Evolutionary conservation across 2,888 invertebrate genomes (phyloP).

Genomic region (Eumacrocentrus americanus): DNA sequence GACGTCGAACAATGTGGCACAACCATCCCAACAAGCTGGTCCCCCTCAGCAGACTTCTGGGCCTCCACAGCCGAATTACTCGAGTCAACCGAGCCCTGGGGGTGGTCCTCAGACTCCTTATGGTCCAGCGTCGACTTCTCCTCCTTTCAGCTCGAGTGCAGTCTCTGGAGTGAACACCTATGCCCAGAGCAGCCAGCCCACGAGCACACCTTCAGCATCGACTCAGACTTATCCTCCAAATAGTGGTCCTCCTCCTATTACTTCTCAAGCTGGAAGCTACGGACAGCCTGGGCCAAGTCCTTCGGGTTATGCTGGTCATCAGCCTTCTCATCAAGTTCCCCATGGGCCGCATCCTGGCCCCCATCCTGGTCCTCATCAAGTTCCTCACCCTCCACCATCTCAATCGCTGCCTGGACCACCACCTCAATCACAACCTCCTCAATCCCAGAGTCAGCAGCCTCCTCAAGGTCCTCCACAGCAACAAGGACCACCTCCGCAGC

Average conservation of each 20-base stretch:
- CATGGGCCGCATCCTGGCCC: constrained; percentile 37
- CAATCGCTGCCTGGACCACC: constrained; percentile 45
- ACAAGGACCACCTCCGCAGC: constrained; percentile 56
- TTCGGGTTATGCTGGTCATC: constrained; percentile 67
- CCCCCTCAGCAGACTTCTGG: constrained; percentile 66
- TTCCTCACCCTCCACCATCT: constrained; percentile 61
- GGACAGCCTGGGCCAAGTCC: constrained; percentile 69
- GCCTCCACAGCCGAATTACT: constrained; percentile 62
- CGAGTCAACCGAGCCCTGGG: constrained; percentile 66
- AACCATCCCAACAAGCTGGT: constrained; percentile 50
- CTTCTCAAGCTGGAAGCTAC: constrained; percentile 56
- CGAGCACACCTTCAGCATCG: constrained; percentile 62
- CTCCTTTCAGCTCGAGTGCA: constrained; percentile 56
- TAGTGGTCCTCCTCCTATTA: constrained; percentile 56
- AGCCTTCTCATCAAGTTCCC: constrained; percentile 56
- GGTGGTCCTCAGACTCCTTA: constrained; percentile 58
- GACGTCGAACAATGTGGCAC: constrained; percentile 48
- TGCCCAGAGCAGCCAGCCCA: constrained; percentile 58
- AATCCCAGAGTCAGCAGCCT: background rate
- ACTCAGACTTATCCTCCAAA: constrained; percentile 70
- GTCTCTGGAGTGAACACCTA: constrained; percentile 56
- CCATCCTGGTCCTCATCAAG: constrained; percentile 60
- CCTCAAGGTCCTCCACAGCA: constrained; percentile 45
- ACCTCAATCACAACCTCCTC: constrained; percentile 42
- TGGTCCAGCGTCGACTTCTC: constrained; percentile 58